A percentile compares a stretch with the other conserved stretches of the same genome.
Conservation (phyloP, 2,888 invertebrate genomes). For the Hypselothyrea guttata region DNA sequence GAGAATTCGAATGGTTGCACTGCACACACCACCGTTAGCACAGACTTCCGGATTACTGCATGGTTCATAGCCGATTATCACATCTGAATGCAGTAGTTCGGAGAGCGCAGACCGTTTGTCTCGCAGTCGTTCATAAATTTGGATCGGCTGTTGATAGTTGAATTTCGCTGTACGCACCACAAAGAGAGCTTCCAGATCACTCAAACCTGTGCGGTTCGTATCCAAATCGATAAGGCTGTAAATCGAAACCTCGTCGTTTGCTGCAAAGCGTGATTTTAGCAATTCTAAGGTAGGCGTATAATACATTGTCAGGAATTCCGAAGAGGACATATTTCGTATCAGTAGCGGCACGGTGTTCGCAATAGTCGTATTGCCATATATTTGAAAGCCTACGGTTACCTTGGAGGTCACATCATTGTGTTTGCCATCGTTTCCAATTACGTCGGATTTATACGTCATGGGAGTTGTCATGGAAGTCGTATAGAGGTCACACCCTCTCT, state of each 20-base stretch:
- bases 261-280: conserved; percentile 85
- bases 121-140: conserved; percentile 86
- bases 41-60: conserved; percentile 87
- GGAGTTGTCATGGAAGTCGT: conserved; percentile 87
- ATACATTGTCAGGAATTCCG: conserved; percentile 89
- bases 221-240: conserved; percentile 86
- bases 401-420: conserved; percentile 94
- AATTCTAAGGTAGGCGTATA: conserved; percentile 89
- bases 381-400: conserved; percentile 91
- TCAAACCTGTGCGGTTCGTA: conserved; percentile 76
- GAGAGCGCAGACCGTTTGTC: conserved; percentile 86
- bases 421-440: conserved; percentile 94
- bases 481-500: conserved; percentile 90
- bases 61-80: conserved; percentile 90
- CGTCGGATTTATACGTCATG: conserved; percentile 89
- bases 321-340: conserved; percentile 88
- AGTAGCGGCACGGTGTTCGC: conserved; percentile 91
- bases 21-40: conserved; percentile 90
- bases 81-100: conserved; percentile 84
- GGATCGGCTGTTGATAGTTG: conserved; percentile 86
- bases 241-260: conserved; percentile 86
- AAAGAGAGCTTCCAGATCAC: conserved; percentile 86
- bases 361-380: conserved; percentile 91
- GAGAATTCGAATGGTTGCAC: conserved; percentile 87
- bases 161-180: conserved; percentile 85